Conservation (phyloP, 2,888 invertebrate genomes). For the Choreutis nemorana region DNA sequence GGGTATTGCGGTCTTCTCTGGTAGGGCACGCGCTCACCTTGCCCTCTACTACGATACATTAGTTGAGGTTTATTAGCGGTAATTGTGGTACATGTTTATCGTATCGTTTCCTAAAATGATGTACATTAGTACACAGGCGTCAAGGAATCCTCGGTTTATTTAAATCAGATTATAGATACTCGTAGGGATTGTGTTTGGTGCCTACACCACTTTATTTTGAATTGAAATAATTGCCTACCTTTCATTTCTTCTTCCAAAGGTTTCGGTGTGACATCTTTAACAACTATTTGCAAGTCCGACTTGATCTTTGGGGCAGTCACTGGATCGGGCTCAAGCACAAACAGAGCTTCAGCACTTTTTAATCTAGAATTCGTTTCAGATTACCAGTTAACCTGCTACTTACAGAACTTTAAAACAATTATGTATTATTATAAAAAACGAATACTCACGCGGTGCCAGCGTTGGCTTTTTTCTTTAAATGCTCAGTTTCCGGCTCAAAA, state of each 20-base stretch:
- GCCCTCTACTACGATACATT: too few relatives aligned
- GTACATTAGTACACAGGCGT: too few relatives aligned
- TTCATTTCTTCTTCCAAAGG: constrained; percentile 24
- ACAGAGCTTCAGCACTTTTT: constrained; percentile 35
- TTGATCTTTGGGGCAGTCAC: constrained; percentile 18
- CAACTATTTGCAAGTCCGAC: constrained; percentile 22
- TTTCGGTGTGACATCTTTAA: constrained; percentile 25
- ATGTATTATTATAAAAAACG: constrained; percentile 1
- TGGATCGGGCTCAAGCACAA: constrained; percentile 21
- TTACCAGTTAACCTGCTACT: not conserved
- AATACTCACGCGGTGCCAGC: constrained; percentile 30
- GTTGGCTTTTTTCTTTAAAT: constrained; percentile 19
- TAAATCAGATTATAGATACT: too few relatives aligned
- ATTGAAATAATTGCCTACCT: constrained; percentile 16
- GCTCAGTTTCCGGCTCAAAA: constrained; percentile 23
- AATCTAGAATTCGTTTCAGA: too few relatives aligned
- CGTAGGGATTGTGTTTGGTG: too few relatives aligned
- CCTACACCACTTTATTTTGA: not conserved
- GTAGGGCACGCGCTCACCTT: too few relatives aligned
- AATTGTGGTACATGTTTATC: too few relatives aligned
- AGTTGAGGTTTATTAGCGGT: too few relatives aligned
- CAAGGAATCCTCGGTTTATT: too few relatives aligned
- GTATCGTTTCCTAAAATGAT: too few relatives aligned
- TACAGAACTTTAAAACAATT: constrained; percentile 2
- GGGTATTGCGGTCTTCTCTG: too few relatives aligned